Conservation (phyloP, 1,140 invertebrate species). For the Xylocopa sonorina region DNA sequence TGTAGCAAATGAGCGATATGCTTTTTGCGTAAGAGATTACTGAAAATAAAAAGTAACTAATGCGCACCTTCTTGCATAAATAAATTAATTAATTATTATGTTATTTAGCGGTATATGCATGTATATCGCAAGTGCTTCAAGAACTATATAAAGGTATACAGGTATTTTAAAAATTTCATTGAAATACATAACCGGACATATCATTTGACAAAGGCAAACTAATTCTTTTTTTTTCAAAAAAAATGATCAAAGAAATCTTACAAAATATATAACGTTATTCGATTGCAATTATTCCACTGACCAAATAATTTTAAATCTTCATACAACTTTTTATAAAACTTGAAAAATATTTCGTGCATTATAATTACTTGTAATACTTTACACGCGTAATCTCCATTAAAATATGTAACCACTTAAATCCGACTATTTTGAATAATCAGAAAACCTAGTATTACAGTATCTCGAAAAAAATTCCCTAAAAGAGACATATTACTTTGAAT, state of each 20-base stretch:
- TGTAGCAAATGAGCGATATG: too few species aligned
- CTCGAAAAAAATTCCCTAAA: not conserved
- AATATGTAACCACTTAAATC: not conserved
- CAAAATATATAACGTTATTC: slow-evolving; percentile 1
- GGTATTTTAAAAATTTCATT: not conserved
- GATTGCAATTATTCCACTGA: not conserved
- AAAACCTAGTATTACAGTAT: not conserved
- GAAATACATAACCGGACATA: slow-evolving; percentile 7
- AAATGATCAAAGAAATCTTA: not conserved
- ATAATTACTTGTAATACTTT: not conserved
- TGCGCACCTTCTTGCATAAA: too few species aligned
- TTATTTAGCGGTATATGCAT: not conserved
- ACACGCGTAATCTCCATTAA: not conserved
- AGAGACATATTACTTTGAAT: slow-evolving; percentile 10
- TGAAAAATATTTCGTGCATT: not conserved
- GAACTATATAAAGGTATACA: too few species aligned
- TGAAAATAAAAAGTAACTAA: not conserved
- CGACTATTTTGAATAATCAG: not conserved
- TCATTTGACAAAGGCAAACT: not conserved
- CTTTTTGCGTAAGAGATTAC: not conserved
- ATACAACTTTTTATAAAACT: not conserved
- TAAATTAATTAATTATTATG: not conserved
- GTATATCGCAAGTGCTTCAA: too few species aligned
- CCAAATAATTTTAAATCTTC: not conserved
- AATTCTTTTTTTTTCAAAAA: not conserved